A percentile compares a stretch with the other conserved stretches of the same genome.
Evolutionary conservation across 2,797 vertebrate species (phyloP).

Genomic region (Parambassis ranga): DNA sequence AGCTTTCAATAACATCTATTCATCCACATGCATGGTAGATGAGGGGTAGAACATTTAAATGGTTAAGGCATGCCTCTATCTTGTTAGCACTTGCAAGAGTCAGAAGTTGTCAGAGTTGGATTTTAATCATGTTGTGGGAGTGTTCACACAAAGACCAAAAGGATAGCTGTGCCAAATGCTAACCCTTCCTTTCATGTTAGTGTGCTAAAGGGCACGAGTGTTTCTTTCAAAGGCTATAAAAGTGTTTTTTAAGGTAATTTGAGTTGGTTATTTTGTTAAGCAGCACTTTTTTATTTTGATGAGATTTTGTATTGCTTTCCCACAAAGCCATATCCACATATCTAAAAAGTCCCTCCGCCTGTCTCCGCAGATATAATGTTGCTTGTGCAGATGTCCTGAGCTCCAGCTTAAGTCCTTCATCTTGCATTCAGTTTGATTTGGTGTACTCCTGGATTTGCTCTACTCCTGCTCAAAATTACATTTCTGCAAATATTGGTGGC

Average conservation of each 20-base stretch:
- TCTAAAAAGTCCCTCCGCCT: too few species aligned
- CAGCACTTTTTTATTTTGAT: too few species aligned
- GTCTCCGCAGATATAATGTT: not conserved
- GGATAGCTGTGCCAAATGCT: not conserved
- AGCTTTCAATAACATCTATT: not conserved
- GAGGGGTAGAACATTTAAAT: not conserved
- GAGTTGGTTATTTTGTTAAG: too few species aligned
- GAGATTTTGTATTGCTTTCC: too few species aligned
- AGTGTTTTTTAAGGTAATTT: too few species aligned
- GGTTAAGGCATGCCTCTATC: not conserved
- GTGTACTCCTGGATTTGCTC: not conserved
- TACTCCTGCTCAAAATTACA: not conserved
- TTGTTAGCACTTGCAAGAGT: not conserved
- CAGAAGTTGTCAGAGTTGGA: slow-evolving; percentile 3
- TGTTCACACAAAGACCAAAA: not conserved
- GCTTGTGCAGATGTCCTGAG: not conserved
- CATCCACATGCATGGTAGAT: not conserved
- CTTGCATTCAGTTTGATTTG: not conserved
- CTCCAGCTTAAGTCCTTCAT: not conserved
- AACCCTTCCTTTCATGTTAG: not conserved
- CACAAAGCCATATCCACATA: too few species aligned
- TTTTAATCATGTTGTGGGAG: slow-evolving; percentile 4
- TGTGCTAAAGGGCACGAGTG: too few species aligned
- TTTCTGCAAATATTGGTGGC: not conserved
- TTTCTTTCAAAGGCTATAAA: too few species aligned